phyloP scores from a whole-genome alignment of 1,140 invertebrate species.

The Tyrophagus putrescentiae region DNA sequence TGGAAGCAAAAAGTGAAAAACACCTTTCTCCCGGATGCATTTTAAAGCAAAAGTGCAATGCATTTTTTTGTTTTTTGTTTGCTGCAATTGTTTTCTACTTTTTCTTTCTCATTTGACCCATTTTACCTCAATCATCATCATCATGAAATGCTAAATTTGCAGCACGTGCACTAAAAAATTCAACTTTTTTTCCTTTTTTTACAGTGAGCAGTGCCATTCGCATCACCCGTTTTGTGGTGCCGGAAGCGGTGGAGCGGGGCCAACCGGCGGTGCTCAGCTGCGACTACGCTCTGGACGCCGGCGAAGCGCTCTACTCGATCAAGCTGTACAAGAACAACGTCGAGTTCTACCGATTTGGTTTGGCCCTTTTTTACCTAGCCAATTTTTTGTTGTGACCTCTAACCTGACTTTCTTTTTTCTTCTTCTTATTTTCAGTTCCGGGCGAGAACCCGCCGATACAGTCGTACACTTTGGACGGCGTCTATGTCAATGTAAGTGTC shows the following conservation, averaged over 20 bases:
- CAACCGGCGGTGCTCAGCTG: conserved; percentile 26
- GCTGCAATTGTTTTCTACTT: neutral
- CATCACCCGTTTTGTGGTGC: conserved; percentile 26
- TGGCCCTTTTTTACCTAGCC: too few relatives aligned
- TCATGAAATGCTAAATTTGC: neutral
- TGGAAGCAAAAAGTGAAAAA: neutral
- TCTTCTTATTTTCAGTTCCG: too few relatives aligned
- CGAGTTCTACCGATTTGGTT: conserved; percentile 29
- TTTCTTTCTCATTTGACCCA: neutral
- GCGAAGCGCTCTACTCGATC: conserved; percentile 28
- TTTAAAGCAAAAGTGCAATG: neutral
- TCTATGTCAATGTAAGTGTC: conserved; percentile 29
- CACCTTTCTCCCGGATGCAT: neutral
- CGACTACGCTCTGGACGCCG: conserved; percentile 27
- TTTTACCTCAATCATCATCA: neutral
- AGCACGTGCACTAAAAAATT: neutral
- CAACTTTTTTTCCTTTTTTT: neutral
- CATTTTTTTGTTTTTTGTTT: neutral
- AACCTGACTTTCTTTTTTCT: too few relatives aligned
- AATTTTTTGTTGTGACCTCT: too few relatives aligned
- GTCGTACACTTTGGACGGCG: conserved; percentile 26
- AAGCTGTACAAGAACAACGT: conserved; percentile 30
- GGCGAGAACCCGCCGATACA: conserved; percentile 25
- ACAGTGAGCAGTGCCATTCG: neutral
- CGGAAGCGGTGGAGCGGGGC: conserved; percentile 26